Evolutionary conservation across 2,888 invertebrate species (phyloP).

Genomic region (Nymphalis polychloros): DNA sequence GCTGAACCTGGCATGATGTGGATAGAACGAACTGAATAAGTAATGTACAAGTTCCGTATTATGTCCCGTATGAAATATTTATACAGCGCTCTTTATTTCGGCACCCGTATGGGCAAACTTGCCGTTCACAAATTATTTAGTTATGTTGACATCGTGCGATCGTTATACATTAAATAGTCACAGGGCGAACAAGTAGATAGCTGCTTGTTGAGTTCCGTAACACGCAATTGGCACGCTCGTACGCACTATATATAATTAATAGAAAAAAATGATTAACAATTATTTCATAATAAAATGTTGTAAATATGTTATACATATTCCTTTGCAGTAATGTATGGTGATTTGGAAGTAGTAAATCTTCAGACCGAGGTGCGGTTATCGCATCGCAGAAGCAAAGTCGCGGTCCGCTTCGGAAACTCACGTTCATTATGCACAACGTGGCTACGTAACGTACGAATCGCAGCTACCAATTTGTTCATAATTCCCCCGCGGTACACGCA

Average conservation of each 20-base stretch:
- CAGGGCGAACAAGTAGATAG: neutral
- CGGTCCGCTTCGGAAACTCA: slow-evolving; percentile 18
- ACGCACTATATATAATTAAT: too few species aligned
- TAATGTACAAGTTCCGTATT: slow-evolving; percentile 51
- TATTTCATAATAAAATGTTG: too few species aligned
- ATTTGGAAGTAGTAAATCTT: neutral
- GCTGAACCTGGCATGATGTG: slow-evolving; percentile 50
- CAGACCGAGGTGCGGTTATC: neutral
- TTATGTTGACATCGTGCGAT: slow-evolving; percentile 9
- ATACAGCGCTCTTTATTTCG: slow-evolving; percentile 41
- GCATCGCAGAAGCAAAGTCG: slow-evolving; percentile 6
- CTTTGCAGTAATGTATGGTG: too few species aligned
- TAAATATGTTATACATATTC: too few species aligned
- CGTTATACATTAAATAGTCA: slow-evolving; percentile 8
- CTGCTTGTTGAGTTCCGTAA: neutral
- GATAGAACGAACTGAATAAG: slow-evolving; percentile 49
- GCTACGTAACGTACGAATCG: slow-evolving; percentile 33
- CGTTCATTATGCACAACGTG: slow-evolving; percentile 35
- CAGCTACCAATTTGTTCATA: slow-evolving; percentile 39
- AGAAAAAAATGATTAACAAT: too few species aligned
- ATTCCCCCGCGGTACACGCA: slow-evolving; percentile 37
- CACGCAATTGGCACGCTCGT: neutral
- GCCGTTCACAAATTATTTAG: slow-evolving; percentile 25
- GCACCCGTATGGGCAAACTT: slow-evolving; percentile 39
- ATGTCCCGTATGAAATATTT: slow-evolving; percentile 46